A percentile compares a stretch with the other conserved stretches of the same genome.
Conservation (phyloP, 2,113 vertebrate genomes). For the Dipodomys spectabilis region DNA sequence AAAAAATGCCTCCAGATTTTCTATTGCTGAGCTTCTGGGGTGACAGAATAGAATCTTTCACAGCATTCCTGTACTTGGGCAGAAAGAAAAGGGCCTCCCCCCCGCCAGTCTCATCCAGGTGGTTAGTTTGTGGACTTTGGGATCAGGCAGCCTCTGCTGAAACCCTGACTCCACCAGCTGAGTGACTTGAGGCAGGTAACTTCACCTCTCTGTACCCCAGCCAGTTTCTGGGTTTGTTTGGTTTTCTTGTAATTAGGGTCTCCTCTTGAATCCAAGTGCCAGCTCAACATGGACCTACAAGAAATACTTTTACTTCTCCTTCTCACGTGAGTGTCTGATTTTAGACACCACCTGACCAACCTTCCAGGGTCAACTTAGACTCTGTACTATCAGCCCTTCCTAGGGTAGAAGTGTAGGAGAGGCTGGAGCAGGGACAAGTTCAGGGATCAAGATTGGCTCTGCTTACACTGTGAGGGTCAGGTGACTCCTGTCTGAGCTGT, state of each 20-base stretch:
- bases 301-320: not conserved
- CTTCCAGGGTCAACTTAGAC: not conserved
- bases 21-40: not conserved
- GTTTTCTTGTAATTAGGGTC: not conserved
- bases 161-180: not conserved
- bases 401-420: not conserved
- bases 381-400: not conserved
- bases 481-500: not conserved
- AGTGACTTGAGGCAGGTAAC: not conserved
- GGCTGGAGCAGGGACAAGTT: not conserved
- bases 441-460: not conserved
- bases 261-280: not conserved
- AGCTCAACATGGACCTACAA: not conserved
- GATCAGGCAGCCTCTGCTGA: not conserved
- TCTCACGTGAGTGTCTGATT: not conserved
- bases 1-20: not conserved
- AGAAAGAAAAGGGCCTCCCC: not conserved
- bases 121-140: not conserved
- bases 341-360: accelerated
- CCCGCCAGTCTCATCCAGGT: not conserved
- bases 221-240: not conserved
- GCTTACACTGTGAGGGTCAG: not conserved
- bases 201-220: conserved; percentile 8
- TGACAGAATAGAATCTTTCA: not conserved
- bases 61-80: not conserved